Percentiles rank a stretch among this genome's conserved stretches.
These are phyloP conservation scores for Chelidonichthys spinosus DNA, from an alignment of 2,797 vertebrate species.

Conservation along the genomic window DNA sequence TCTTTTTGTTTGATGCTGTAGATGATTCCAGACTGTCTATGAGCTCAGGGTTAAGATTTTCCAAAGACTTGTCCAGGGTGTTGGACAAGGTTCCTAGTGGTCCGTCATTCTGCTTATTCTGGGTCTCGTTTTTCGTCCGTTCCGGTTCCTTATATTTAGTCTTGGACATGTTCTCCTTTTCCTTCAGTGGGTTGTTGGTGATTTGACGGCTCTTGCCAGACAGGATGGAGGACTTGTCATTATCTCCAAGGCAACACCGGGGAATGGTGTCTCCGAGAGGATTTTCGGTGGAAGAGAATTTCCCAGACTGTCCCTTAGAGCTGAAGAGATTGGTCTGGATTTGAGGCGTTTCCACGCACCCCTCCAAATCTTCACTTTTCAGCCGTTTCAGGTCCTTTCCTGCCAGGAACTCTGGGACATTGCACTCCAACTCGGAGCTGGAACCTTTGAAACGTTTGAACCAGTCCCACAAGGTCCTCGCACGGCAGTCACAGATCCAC, in stretches of 20 bases:
- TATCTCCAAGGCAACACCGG: slow-evolving; percentile 93
- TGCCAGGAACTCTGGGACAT: slow-evolving; percentile 86
- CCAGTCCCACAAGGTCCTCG: slow-evolving; percentile 96
- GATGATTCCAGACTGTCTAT: slow-evolving; percentile 90
- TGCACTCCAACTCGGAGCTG: slow-evolving; percentile 94
- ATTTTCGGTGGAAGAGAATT: slow-evolving; percentile 84
- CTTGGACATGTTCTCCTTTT: slow-evolving; percentile 95
- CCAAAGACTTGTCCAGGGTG: slow-evolving; percentile 90
- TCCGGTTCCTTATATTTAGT: slow-evolving; percentile 88
- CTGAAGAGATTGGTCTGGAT: slow-evolving; percentile 88
- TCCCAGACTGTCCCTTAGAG: slow-evolving; percentile 86
- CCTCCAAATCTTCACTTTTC: slow-evolving; percentile 89
- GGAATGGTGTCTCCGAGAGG: slow-evolving; percentile 83
- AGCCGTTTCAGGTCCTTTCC: slow-evolving; percentile 93
- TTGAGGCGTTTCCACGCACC: slow-evolving; percentile 89
- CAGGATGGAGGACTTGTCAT: slow-evolving; percentile 92
- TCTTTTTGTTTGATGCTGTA: slow-evolving; percentile 92
- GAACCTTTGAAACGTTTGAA: slow-evolving; percentile 97
- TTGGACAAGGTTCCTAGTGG: slow-evolving; percentile 94
- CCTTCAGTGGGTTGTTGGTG: slow-evolving; percentile 91
- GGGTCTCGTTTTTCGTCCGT: slow-evolving; percentile 90
- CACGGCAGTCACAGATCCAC: slow-evolving; percentile 98
- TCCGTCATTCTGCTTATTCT: slow-evolving; percentile 93
- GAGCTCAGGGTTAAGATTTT: slow-evolving; percentile 89
- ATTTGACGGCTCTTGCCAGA: slow-evolving; percentile 91